Percentiles rank a stretch among this genome's conserved stretches.
These are phyloP conservation scores for Ectemnius cavifrons DNA, from an alignment of 2,888 invertebrate genomes.

Conservation along the genomic window DNA sequence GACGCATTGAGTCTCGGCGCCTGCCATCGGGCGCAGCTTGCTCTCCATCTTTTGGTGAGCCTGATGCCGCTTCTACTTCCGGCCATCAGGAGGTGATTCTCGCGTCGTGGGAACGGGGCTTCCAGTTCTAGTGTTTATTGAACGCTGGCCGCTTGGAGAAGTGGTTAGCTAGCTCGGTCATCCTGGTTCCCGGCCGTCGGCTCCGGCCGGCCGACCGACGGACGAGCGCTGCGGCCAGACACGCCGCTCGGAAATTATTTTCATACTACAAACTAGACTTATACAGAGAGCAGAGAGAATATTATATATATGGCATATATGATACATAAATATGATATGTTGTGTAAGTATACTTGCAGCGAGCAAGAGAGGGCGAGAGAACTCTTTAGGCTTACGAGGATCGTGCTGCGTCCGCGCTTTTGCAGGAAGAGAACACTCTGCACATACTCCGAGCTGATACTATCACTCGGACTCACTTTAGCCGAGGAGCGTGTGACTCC, in stretches of 20 bases:
- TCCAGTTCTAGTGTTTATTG: constrained; percentile 74
- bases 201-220: constrained; percentile 49
- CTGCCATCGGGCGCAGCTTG: constrained; percentile 55
- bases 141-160: constrained; percentile 53
- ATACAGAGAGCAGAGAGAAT: constrained; percentile 51
- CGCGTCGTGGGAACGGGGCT: constrained; percentile 69
- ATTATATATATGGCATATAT: constrained; percentile 37
- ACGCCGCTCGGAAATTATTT: constrained; percentile 71
- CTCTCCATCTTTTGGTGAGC: constrained; percentile 65
- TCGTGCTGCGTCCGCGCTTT: constrained; percentile 22
- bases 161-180: constrained; percentile 28
- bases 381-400: constrained; percentile 51
- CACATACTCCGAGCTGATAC: constrained; percentile 9
- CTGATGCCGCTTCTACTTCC: constrained; percentile 64
- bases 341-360: constrained; percentile 57
- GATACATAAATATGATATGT: constrained; percentile 30
- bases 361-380: constrained; percentile 30
- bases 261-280: constrained; percentile 72
- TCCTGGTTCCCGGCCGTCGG: constrained; percentile 40
- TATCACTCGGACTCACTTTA: constrained; percentile 23
- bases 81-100: constrained; percentile 72
- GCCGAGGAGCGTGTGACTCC: constrained; percentile 8
- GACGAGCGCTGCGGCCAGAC: constrained; percentile 54
- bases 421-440: constrained; percentile 6
- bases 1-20: constrained; percentile 59